These are phyloP conservation scores for Gryllus longicercus DNA, from an alignment of 2,888 invertebrate species.

Conservation along the genomic window DNA sequence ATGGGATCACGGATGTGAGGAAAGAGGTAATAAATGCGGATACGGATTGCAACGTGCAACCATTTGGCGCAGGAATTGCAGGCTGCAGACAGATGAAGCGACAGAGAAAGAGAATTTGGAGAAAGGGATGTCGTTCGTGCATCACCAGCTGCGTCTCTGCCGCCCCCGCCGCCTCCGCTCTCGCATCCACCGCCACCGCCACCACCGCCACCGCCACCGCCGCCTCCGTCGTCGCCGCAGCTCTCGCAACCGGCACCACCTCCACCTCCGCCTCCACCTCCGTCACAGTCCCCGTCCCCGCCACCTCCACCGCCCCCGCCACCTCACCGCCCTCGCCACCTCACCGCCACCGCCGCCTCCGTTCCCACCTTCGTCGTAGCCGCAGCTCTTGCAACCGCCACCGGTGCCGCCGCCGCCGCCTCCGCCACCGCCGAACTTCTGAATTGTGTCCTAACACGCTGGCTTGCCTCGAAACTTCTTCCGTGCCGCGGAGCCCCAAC, in stretches of 20 bases:
- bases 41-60: no score
- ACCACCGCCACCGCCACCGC: background rate
- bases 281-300: background rate
- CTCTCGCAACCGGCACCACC: background rate
- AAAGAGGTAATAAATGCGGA: no score
- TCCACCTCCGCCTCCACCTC: no score
- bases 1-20: no score
- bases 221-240: background rate
- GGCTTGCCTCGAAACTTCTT: constrained; percentile 25
- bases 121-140: no score
- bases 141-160: no score
- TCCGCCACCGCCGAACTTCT: constrained; percentile 12
- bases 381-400: background rate
- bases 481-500: constrained; percentile 26
- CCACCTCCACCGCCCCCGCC: background rate
- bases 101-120: no score
- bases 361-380: background rate
- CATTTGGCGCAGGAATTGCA: no score
- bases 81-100: no score
- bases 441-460: constrained; percentile 25
- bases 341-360: background rate
- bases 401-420: background rate
- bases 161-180: no score
- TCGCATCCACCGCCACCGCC: no score
- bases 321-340: background rate